Conservation (phyloP, 2,888 invertebrate genomes). For the Notodonta ziczac region DNA sequence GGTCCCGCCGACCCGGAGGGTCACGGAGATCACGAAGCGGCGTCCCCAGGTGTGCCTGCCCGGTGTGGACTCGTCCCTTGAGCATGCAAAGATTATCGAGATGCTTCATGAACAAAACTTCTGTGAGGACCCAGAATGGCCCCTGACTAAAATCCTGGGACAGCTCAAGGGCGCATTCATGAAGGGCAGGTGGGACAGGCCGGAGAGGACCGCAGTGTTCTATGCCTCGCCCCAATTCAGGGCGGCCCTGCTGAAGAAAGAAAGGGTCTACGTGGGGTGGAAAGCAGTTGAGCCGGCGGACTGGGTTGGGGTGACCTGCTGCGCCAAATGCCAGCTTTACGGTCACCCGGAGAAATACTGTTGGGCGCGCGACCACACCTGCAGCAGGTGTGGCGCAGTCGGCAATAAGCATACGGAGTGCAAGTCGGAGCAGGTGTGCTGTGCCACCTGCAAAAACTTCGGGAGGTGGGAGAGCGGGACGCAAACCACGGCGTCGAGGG, state of each 20-base stretch:
- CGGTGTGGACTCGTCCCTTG: no score
- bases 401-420: conserved; percentile 25
- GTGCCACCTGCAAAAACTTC: conserved; percentile 35
- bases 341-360: conserved; percentile 43
- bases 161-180: background rate
- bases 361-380: conserved; percentile 12
- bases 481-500: conserved; percentile 22
- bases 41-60: no score
- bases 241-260: background rate
- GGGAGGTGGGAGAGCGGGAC: conserved; percentile 8
- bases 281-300: background rate
- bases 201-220: background rate
- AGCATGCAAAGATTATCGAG: no score
- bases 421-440: background rate
- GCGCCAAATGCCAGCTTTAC: conserved; percentile 41
- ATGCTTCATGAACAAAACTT: no score
- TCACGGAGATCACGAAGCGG: no score
- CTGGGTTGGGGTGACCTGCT: conserved; percentile 19
- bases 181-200: no score
- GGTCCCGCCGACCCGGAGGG: conserved; percentile 9
- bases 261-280: background rate
- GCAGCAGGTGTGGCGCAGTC: conserved; percentile 26
- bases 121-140: no score
- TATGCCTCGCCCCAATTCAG: background rate
- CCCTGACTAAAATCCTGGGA: background rate